Conservation (phyloP, 2,888 invertebrate species). For the Julus scanicus region DNA sequence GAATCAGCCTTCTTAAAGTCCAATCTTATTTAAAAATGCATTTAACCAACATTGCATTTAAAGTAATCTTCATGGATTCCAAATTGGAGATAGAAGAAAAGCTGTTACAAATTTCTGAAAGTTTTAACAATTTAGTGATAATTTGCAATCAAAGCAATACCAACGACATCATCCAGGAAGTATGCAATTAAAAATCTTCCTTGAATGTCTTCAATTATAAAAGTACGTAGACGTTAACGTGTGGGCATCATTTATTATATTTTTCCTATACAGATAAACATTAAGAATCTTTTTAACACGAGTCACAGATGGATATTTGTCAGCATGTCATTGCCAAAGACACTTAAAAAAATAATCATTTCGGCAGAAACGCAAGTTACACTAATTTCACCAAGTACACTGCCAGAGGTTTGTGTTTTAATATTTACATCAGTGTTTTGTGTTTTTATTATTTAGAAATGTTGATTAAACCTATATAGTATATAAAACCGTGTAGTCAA, state of each 20-base stretch:
- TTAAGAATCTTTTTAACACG: background rate
- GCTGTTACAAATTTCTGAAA: background rate
- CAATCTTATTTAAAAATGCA: background rate
- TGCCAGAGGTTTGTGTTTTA: background rate
- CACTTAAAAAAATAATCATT: background rate
- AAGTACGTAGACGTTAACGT: too few relatives aligned
- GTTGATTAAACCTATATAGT: background rate
- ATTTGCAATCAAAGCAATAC: background rate
- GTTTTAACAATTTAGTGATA: background rate
- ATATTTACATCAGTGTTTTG: background rate
- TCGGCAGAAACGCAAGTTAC: background rate
- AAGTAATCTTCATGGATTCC: background rate
- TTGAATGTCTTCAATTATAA: too few relatives aligned
- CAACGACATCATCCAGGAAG: background rate
- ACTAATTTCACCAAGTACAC: background rate
- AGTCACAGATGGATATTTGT: slow-evolving; percentile 35
- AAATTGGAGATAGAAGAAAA: background rate
- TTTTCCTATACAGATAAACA: background rate
- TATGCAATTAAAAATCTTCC: background rate
- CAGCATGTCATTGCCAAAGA: background rate
- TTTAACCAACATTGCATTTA: background rate
- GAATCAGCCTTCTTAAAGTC: background rate
- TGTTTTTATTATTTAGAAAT: background rate
- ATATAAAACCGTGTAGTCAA: background rate
- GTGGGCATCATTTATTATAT: background rate